Evolutionary conservation across 2,113 vertebrate species (phyloP).

Genomic region (Sturnira hondurensis): DNA sequence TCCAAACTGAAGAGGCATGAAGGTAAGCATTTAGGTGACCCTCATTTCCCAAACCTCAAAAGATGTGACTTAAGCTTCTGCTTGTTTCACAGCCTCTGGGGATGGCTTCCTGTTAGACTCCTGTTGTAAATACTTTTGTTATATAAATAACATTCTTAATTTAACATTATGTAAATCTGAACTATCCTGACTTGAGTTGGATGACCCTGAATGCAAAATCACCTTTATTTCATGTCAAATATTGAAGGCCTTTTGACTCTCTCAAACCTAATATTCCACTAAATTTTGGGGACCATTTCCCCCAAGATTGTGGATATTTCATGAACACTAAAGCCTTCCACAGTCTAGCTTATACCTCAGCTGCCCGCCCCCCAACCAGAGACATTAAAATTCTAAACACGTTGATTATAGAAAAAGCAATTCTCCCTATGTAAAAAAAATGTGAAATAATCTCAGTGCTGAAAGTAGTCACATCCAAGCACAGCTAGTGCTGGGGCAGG

Average conservation of each 20-base stretch:
- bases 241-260: conserved; percentile 15
- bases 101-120: not conserved
- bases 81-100: not conserved
- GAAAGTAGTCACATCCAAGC: not conserved
- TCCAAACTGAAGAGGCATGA: not conserved
- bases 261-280: conserved; percentile 15
- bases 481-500: not conserved
- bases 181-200: not conserved
- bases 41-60: not conserved
- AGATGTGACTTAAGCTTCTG: not conserved
- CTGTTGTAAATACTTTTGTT: not conserved
- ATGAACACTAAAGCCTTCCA: not conserved
- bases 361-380: not conserved
- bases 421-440: not conserved
- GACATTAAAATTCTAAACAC: not conserved
- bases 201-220: not conserved
- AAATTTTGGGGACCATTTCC: not conserved
- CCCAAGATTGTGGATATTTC: not conserved
- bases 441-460: too few species aligned
- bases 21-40: not conserved
- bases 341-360: not conserved
- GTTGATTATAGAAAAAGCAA: not conserved
- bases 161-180: not conserved
- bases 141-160: not conserved
- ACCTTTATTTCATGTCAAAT: not conserved